Conservation (phyloP, 2,888 invertebrate species). For the Argynnis bischoffii region DNA sequence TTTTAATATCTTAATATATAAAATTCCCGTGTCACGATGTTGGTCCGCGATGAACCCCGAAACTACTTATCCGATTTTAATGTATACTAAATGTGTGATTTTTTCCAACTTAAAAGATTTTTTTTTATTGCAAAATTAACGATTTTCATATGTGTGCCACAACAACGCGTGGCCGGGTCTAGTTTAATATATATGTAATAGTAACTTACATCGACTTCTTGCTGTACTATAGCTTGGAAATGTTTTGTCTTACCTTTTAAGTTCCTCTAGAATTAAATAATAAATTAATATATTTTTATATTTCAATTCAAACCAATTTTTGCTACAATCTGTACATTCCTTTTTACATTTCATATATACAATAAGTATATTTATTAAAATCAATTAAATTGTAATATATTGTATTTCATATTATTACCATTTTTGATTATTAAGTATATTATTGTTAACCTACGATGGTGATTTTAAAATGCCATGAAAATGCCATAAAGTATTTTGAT, state of each 20-base stretch:
- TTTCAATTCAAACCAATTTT: conserved; percentile 16
- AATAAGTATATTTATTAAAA: conserved; percentile 14
- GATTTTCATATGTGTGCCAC: no score
- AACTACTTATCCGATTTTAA: no score
- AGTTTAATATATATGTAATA: no score
- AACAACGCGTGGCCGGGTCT: no score
- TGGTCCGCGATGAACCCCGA: no score
- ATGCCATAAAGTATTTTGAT: conserved; percentile 67
- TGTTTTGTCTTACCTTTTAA: neutral
- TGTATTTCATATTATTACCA: neutral
- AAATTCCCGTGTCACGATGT: no score
- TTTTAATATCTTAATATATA: no score
- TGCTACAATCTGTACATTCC: conserved; percentile 65
- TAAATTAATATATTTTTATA: conserved; percentile 27
- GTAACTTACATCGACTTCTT: neutral
- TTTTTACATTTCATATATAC: conserved; percentile 40
- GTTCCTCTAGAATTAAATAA: conserved; percentile 37
- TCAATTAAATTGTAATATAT: conserved; percentile 17
- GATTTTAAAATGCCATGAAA: conserved; percentile 50
- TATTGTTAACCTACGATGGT: conserved; percentile 38
- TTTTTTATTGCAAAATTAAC: no score
- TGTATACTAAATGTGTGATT: no score
- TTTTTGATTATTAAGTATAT: conserved; percentile 7
- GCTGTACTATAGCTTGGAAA: conserved; percentile 7
- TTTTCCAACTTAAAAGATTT: no score